Evolutionary conservation across 2,797 vertebrate genomes (phyloP).

Genomic region (Phataginus tetradactyla): DNA sequence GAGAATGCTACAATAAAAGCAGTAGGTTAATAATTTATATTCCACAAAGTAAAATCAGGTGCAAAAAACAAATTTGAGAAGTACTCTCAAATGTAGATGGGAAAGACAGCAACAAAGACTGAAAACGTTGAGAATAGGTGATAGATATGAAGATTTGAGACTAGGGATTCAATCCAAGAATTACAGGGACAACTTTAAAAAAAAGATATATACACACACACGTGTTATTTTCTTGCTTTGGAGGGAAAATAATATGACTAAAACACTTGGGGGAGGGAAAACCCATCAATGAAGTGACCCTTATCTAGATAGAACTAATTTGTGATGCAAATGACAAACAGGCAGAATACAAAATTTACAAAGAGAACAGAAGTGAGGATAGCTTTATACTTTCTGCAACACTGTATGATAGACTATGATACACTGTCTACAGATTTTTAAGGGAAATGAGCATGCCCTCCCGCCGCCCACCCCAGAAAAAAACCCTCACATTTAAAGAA

Average conservation of each 20-base stretch:
- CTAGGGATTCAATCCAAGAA: neutral
- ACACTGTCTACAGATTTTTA: neutral
- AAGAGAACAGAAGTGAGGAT: neutral
- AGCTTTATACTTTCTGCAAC: neutral
- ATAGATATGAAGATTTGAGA: neutral
- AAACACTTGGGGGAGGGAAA: neutral
- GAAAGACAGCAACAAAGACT: neutral
- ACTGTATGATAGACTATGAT: neutral
- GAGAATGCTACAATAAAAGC: neutral
- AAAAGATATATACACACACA: neutral
- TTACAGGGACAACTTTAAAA: neutral
- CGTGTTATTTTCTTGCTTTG: neutral
- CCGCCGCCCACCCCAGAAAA: neutral
- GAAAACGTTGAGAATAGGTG: neutral
- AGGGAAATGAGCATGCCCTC: neutral
- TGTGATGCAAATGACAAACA: neutral
- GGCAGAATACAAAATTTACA: neutral
- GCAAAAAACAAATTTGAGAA: neutral
- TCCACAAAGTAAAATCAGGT: neutral
- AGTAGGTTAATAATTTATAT: neutral
- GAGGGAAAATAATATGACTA: neutral
- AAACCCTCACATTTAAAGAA: neutral
- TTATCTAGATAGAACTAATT: neutral
- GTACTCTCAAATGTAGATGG: neutral
- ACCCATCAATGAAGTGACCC: neutral